Base-by-base conservation (phyloP, 2,797 vertebrate genomes). In the Enteromius argenteus region DNA sequence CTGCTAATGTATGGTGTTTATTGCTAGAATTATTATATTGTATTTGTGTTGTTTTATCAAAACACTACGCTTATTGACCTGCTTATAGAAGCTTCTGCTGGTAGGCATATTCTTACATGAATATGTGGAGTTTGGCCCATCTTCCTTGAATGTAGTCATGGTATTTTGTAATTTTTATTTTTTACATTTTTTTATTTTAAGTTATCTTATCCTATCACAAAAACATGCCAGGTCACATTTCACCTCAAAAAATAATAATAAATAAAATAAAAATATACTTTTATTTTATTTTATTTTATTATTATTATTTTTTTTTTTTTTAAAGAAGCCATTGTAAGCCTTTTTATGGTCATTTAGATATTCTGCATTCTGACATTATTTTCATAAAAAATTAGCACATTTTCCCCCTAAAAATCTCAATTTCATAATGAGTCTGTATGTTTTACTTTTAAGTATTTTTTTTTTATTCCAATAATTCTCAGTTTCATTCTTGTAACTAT, bases 41-140 rank as follows among this genome's bases (percentile, higher is more conserved):
- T 14, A 44, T 32, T 46, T 76, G 62, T 44, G 21, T 82, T 67
- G 23, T 51, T 80, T 68, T n/a, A 79, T 79, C 5, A 5, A 68
- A 79, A 82, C 14, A 23, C 14, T 75, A 11, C 76, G 60, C 58
- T 75, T 56, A 80, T 76, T 83, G 46, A 67, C 23, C 58, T 76
- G 81, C 73, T 68, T 76, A 11, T 56, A 67, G n/a, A 67, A 76
- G 73, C 81, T 83, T 77, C 5, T 66, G 71, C 71, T 74, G 46
- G 67, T 27, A 62, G 69, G 7, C 39, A 74, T 66, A 75, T 82
- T 82, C 32, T 46, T 42, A 8, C 49, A 83, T 46, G 30, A 81
- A 76, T 67, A 71, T 86, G 72, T 56, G 69, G 23, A 64, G 39
- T 78, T 79, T 72, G 15, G 37, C 15, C 6, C 6, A 23, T 75